Percentiles rank a stretch among this genome's conserved stretches.
These are phyloP conservation scores for Kryphioiulus occultus DNA, from an alignment of 2,888 invertebrate genomes.

Conservation along the genomic window DNA sequence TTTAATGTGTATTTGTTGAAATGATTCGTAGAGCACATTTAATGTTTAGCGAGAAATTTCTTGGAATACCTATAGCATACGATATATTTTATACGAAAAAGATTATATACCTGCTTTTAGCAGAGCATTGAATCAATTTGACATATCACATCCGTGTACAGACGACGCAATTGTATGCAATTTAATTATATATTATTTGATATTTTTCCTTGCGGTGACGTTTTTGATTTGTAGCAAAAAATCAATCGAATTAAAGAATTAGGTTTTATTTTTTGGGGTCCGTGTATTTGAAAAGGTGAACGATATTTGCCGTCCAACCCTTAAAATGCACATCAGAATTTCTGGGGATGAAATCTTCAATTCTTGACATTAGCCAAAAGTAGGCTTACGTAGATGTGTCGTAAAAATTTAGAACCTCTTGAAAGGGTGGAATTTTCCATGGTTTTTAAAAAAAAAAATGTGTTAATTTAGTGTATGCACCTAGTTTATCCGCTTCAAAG, in stretches of 20 bases:
- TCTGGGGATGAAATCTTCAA: not conserved
- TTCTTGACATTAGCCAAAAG: not conserved
- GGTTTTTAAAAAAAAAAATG: not conserved
- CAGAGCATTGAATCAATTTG: not conserved
- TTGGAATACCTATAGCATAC: too few relatives aligned
- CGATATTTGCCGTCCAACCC: not conserved
- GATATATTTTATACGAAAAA: too few relatives aligned
- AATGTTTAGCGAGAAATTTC: too few relatives aligned
- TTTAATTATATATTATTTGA: conserved; percentile 1
- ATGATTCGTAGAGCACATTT: not conserved
- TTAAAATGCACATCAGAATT: not conserved
- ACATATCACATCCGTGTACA: conserved; percentile 22
- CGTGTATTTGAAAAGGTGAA: not conserved
- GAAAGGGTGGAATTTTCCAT: not conserved
- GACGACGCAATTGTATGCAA: not conserved
- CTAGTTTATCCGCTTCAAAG: not conserved
- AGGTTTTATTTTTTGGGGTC: not conserved
- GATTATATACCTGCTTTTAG: not conserved
- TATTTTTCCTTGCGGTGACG: not conserved
- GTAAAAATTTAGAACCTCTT: not conserved
- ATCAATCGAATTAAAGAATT: conserved; percentile 25
- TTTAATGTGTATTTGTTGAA: not conserved
- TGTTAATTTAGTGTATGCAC: not conserved
- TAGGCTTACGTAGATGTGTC: not conserved
- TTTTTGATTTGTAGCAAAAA: conserved; percentile 25